Conservation (phyloP, 2,113 vertebrate species). For the Canis aureus region DNA sequence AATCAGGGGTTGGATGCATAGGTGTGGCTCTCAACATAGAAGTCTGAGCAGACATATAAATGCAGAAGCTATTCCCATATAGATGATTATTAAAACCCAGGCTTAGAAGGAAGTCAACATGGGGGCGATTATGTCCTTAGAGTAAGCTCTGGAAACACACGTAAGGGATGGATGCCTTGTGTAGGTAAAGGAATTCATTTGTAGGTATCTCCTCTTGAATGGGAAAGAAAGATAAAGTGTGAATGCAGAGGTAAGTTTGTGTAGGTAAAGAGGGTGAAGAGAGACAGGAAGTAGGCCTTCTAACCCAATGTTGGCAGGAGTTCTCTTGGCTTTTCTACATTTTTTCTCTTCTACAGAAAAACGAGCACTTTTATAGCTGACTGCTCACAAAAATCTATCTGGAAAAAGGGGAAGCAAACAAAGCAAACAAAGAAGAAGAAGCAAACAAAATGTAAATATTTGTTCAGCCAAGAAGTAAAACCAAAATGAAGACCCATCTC, state of each 20-base stretch:
- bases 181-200: neutral
- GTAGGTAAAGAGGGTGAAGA: neutral
- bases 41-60: neutral
- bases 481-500: neutral
- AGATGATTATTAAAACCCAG: neutral
- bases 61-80: neutral
- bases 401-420: neutral
- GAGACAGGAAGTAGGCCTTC: neutral
- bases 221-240: neutral
- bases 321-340: neutral
- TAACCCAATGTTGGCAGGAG: neutral
- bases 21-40: neutral
- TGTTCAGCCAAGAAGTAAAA: neutral
- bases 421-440: neutral
- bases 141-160: neutral
- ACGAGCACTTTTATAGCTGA: neutral
- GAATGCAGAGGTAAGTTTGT: neutral
- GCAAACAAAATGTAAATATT: constrained; percentile 20
- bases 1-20: neutral
- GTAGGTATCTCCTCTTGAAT: neutral
- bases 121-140: neutral
- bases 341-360: constrained; percentile 22
- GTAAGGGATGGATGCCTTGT: neutral
- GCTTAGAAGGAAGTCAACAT: neutral
- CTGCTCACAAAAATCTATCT: neutral